Base-by-base conservation (phyloP, 2,888 invertebrate genomes). In the Agonopterix arenella region DNA sequence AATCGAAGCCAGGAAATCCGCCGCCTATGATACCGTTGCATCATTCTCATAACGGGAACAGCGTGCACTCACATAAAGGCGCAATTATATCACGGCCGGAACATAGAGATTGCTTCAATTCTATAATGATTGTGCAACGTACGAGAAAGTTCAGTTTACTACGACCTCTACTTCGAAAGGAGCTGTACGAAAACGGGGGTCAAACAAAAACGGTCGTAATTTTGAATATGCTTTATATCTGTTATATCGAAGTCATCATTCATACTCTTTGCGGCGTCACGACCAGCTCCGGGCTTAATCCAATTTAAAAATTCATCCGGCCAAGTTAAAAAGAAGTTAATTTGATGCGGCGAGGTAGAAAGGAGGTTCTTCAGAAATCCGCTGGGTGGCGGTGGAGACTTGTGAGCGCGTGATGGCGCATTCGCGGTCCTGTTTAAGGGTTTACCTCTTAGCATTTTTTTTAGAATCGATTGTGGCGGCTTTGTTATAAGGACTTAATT, bases 251-350 rank as follows among this genome's bases (percentile, higher is more conserved):
- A 81, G 84, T 79, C 83, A 86, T 86, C 84, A 76, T 79, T 85
- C 84, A 84, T 83, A 81, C 77, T 77, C 80, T 83, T 80, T 81
- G 82, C 83, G 76, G 66, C 72, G 82, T 84, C 86, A 86, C 86
- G 88, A 83, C 72, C 75, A 67, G 78, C 83, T 75, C 60, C 66
- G 64, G 80, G 85, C 80, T 78, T 82, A 78, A 79, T 78, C 80
- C 76, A 84, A 84, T 85, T 86, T 84, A 77, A 81, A 52, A 84
- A 80, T 79, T 80, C 68, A 84, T 73, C 76, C 84, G 68, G 65
- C 76, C 68, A 73, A 73, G 72, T 80, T 74, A 71, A 76, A 76
- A 76, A 76, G 76, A 73, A 65, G 71, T 72, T 74, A 76, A 78
- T 79, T 76, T 71, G 56, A 64, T 56, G 61, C 57, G 54, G 61